Conservation (phyloP, 2,113 vertebrate species). For the Barbus barbus region DNA sequence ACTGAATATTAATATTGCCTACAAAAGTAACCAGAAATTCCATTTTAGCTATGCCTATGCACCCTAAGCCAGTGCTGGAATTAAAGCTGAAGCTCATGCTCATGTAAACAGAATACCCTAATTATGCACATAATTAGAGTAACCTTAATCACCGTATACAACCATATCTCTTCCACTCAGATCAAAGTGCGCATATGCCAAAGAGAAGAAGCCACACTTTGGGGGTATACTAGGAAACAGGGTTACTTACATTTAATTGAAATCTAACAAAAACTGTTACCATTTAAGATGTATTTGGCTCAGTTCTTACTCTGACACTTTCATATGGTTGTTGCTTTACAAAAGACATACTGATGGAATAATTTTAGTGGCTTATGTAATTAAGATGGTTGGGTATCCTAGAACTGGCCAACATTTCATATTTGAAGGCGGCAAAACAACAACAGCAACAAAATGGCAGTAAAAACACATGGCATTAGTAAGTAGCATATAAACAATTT, state of each 20-base stretch:
- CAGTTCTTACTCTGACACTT: not conserved
- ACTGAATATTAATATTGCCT: not conserved
- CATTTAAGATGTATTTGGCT: not conserved
- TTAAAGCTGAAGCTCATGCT: not conserved
- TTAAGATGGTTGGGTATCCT: not conserved
- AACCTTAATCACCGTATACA: conserved; percentile 2
- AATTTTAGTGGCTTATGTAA: not conserved
- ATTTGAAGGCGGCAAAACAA: not conserved
- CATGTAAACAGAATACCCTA: not conserved
- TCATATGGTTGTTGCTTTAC: not conserved
- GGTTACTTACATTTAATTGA: not conserved
- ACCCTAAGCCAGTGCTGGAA: not conserved
- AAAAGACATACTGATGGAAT: not conserved
- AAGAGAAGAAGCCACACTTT: not conserved
- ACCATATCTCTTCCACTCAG: not conserved
- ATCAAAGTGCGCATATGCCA: not conserved
- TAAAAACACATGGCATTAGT: not conserved
- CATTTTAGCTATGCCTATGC: not conserved
- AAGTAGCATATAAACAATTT: not conserved
- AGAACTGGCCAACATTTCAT: not conserved
- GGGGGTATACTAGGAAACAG: not conserved
- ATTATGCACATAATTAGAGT: not conserved
- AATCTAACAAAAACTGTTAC: not conserved
- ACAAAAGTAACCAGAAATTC: not conserved
- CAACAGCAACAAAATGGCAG: not conserved